phyloP scores from a whole-genome alignment of 2,888 invertebrate genomes.

The Mesorhabditis spiculigera region DNA sequence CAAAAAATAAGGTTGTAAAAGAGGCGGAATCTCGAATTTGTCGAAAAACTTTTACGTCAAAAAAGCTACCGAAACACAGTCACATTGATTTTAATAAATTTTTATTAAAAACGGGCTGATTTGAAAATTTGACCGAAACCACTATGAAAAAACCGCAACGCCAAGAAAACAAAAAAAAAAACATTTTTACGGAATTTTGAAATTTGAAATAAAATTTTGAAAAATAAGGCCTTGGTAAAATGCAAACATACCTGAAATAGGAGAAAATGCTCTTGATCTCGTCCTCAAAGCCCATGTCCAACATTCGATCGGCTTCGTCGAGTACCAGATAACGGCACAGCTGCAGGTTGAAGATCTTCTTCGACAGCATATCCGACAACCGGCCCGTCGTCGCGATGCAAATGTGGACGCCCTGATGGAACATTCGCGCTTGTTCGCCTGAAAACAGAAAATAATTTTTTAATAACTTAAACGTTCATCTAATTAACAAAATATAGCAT shows the following conservation, averaged over 20 bases:
- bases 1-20: conserved; percentile 16
- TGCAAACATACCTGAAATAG: conserved; percentile 69
- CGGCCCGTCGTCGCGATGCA: conserved; percentile 98
- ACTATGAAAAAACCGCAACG: not conserved
- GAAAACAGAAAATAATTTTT: too few relatives aligned
- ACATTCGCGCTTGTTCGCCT: not conserved
- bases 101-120: too few relatives aligned
- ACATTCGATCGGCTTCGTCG: conserved; percentile 99
- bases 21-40: not conserved
- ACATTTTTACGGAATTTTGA: not conserved
- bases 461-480: too few relatives aligned
- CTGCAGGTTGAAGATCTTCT: conserved; percentile 86
- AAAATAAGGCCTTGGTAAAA: too few relatives aligned
- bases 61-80: too few relatives aligned
- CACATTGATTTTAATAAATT: too few relatives aligned
- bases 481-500: too few relatives aligned
- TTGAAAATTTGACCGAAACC: too few relatives aligned
- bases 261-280: conserved; percentile 98
- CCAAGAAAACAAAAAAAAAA: not conserved
- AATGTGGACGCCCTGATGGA: conserved; percentile 79
- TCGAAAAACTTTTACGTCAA: not conserved
- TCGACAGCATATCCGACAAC: conserved; percentile 96
- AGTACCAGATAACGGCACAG: conserved; percentile 91
- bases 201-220: conserved; percentile 64
- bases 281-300: conserved; percentile 99